These are phyloP conservation scores for Phyllostomus hastatus DNA, from an alignment of 2,113 vertebrate species.

Conservation along the genomic window DNA sequence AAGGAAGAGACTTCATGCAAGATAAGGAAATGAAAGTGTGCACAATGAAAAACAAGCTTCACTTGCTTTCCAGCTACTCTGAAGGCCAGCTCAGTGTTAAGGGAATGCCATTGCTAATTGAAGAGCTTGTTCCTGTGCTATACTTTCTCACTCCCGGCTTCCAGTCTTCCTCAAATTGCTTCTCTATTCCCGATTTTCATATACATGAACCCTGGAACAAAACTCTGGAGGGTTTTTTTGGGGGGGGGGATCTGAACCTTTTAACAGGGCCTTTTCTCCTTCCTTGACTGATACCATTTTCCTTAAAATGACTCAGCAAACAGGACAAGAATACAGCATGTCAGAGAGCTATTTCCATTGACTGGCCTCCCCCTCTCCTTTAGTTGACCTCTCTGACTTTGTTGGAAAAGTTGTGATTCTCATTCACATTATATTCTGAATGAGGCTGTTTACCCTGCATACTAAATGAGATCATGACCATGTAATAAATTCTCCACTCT, in stretches of 20 bases:
- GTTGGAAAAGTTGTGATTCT: slow-evolving; percentile 7
- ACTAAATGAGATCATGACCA: slow-evolving; percentile 47
- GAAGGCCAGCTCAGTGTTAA: background rate
- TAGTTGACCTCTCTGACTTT: background rate
- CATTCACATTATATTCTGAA: slow-evolving; percentile 58
- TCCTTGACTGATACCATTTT: background rate
- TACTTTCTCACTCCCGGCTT: background rate
- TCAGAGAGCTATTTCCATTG: background rate
- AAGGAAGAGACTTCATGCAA: background rate
- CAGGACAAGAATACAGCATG: background rate
- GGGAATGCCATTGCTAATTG: background rate
- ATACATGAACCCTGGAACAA: background rate
- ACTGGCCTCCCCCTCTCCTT: background rate
- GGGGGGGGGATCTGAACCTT: background rate
- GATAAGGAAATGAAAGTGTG: background rate
- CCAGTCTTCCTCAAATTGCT: background rate
- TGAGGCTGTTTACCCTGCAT: slow-evolving; percentile 58
- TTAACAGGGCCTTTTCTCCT: background rate
- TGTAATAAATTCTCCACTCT: slow-evolving; percentile 52
- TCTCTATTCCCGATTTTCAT: background rate
- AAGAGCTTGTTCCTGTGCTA: background rate
- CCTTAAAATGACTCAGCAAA: background rate
- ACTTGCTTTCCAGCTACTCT: background rate
- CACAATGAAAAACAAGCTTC: background rate
- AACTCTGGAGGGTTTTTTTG: background rate